A percentile compares a stretch with the other conserved stretches of the same genome.
These are phyloP conservation scores for Pantala flavescens DNA, from an alignment of 1,140 invertebrate genomes.

Conservation along the genomic window DNA sequence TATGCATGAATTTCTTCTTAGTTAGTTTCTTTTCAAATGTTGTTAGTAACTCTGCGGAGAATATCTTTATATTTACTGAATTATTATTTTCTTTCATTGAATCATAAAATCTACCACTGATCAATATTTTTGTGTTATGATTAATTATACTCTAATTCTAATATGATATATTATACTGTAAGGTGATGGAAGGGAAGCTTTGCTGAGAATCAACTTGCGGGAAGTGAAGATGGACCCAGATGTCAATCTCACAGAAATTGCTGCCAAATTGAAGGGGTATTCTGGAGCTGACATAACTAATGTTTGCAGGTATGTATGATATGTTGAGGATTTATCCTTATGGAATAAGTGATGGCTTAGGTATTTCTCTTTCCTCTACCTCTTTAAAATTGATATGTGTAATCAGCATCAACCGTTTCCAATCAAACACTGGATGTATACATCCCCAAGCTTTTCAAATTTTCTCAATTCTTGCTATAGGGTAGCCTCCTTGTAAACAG, in stretches of 20 bases:
- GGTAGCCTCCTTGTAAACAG: too few species aligned
- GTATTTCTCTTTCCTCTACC: not conserved
- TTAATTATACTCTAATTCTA: too few species aligned
- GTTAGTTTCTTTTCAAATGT: too few species aligned
- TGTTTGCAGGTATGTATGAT: conserved; percentile 42
- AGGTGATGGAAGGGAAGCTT: conserved; percentile 75
- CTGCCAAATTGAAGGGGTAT: conserved; percentile 48
- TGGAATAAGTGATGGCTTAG: not conserved
- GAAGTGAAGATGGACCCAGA: conserved; percentile 73
- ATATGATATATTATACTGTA: conserved; percentile 25
- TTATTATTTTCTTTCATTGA: too few species aligned
- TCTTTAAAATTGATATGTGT: not conserved
- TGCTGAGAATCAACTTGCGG: conserved; percentile 83
- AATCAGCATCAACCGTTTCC: not conserved
- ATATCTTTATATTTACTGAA: too few species aligned
- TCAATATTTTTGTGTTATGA: too few species aligned
- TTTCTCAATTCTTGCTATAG: too few species aligned
- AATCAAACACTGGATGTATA: too few species aligned
- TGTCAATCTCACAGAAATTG: conserved; percentile 41
- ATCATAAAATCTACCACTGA: too few species aligned
- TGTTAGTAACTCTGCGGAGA: too few species aligned
- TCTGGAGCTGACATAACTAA: conserved; percentile 56
- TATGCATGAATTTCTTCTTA: too few species aligned
- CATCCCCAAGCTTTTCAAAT: too few species aligned
- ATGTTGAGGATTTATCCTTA: conserved; percentile 12